Evolutionary conservation across 2,888 invertebrate genomes (phyloP).

Genomic region (Sthenelais limicola): DNA sequence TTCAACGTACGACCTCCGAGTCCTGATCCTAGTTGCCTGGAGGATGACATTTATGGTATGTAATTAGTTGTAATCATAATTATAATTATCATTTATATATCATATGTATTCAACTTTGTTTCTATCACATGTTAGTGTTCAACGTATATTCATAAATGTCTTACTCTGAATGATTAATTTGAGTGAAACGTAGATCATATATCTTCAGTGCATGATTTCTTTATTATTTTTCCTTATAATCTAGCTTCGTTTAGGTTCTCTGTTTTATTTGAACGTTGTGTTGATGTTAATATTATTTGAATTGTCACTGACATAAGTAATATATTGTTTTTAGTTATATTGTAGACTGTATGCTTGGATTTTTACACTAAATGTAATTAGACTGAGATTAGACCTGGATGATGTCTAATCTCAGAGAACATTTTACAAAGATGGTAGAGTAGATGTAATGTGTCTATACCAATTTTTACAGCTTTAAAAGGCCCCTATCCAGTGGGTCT

Average conservation of each 20-base stretch:
- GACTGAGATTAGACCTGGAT: no score
- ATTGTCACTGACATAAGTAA: no score
- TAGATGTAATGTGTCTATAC: no score
- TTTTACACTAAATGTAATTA: no score
- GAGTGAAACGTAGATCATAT: not conserved
- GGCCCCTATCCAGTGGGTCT: slow-evolving; percentile 13
- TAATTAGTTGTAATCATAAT: not conserved
- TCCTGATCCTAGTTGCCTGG: slow-evolving; percentile 34
- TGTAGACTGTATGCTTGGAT: no score
- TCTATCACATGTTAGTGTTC: not conserved
- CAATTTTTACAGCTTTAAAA: no score
- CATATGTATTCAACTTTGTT: not conserved
- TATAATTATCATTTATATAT: not conserved
- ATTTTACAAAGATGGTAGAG: no score
- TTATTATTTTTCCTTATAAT: not conserved
- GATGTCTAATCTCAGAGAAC: no score
- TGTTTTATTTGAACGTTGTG: not conserved
- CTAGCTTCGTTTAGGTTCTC: not conserved
- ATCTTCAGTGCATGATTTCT: not conserved
- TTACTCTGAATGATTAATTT: not conserved
- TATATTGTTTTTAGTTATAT: no score
- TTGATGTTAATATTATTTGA: no score
- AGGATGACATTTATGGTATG: slow-evolving; percentile 9
- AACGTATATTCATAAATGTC: not conserved
- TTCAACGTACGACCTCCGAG: slow-evolving; percentile 60